phyloP scores from a whole-genome alignment of 2,113 vertebrate species.

The Physeter macrocephalus region DNA sequence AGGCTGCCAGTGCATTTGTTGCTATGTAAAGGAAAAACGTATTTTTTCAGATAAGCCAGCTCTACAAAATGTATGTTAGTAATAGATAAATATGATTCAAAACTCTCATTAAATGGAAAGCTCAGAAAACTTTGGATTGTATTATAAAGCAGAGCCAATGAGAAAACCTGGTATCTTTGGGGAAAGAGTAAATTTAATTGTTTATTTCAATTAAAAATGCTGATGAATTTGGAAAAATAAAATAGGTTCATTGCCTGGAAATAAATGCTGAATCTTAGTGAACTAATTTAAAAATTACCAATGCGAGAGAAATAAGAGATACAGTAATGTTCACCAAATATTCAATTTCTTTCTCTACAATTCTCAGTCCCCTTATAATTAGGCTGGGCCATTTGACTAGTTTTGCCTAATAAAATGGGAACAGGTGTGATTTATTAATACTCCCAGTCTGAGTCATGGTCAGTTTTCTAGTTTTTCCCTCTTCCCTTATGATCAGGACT shows the following conservation, averaged over 20 bases:
- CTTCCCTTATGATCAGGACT: background rate
- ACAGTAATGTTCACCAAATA: background rate
- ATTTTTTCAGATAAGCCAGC: background rate
- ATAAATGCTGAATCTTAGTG: slow-evolving; percentile 11
- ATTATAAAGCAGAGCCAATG: background rate
- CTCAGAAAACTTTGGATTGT: background rate
- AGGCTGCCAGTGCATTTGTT: background rate
- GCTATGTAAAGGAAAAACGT: background rate
- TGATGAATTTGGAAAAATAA: background rate
- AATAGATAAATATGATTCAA: background rate
- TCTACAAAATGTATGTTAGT: background rate
- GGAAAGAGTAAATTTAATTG: background rate
- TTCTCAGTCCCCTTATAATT: background rate
- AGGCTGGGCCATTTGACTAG: background rate
- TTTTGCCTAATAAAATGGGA: background rate
- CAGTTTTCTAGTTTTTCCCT: background rate
- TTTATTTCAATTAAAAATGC: slow-evolving; percentile 6
- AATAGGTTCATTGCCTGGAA: background rate
- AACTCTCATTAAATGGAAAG: background rate
- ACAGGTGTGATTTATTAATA: background rate
- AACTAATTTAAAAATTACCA: background rate
- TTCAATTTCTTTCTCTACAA: background rate
- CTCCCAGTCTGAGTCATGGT: background rate
- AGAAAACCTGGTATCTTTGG: background rate
- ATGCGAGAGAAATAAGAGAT: background rate